phyloP scores from a whole-genome alignment of 2,113 vertebrate species.

The Dissostichus mawsoni region DNA sequence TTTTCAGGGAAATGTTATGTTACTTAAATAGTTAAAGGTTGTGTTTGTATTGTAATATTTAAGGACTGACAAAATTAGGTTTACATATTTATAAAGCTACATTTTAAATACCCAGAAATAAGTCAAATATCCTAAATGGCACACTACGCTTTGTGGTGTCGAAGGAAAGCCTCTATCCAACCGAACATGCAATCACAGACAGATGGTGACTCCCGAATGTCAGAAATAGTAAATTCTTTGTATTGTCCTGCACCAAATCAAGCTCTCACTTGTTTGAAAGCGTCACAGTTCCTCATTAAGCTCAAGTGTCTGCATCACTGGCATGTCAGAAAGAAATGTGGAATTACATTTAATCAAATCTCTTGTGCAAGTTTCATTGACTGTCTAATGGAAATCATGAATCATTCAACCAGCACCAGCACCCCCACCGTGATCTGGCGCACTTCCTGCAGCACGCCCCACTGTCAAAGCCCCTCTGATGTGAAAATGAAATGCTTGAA shows the following conservation, averaged over 20 bases:
- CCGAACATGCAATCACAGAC: no score
- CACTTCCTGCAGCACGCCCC: constrained; percentile 17
- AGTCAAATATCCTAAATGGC: no score
- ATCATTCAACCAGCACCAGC: constrained; percentile 29
- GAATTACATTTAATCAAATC: constrained; percentile 41
- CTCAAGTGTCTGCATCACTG: neutral
- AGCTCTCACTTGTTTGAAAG: neutral
- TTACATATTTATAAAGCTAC: no score
- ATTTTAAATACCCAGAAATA: no score
- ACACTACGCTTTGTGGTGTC: no score
- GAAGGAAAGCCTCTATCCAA: no score
- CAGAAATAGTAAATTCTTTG: neutral
- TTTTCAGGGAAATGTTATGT: neutral
- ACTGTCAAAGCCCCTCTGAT: constrained; percentile 45
- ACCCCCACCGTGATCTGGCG: constrained; percentile 36
- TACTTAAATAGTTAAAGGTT: neutral
- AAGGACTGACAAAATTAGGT: no score
- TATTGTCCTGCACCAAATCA: no score
- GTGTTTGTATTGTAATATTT: no score
- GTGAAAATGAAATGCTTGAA: constrained; percentile 49
- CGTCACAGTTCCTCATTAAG: neutral
- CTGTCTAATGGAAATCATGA: constrained; percentile 49
- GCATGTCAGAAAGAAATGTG: neutral
- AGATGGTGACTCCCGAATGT: no score
- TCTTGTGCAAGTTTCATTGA: constrained; percentile 37